These are phyloP conservation scores for Eucera pruinosa DNA, from an alignment of 2,888 invertebrate genomes.

Conservation along the genomic window DNA sequence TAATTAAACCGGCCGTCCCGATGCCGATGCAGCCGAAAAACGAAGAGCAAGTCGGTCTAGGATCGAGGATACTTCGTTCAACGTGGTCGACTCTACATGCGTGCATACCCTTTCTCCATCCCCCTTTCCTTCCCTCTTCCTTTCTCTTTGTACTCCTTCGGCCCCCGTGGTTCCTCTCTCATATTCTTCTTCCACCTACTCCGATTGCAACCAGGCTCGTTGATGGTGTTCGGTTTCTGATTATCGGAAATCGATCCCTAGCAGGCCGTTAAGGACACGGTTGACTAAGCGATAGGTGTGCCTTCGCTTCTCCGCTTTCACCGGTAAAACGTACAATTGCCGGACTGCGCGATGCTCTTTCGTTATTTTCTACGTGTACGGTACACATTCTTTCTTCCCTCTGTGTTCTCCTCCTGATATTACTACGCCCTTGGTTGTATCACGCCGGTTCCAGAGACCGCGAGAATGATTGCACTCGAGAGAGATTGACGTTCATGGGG, in stretches of 20 bases:
- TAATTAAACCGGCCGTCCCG: conserved; percentile 50
- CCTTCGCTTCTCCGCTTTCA: conserved; percentile 44
- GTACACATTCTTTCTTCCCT: not conserved
- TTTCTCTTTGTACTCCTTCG: conserved; percentile 19
- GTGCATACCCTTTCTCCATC: not conserved
- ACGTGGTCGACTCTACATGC: conserved; percentile 23
- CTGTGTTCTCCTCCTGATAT: not conserved
- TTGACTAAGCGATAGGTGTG: conserved; percentile 67
- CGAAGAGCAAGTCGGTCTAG: conserved; percentile 16
- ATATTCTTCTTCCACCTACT: conserved; percentile 61
- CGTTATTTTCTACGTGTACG: conserved; percentile 12
- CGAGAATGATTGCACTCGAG: conserved; percentile 36
- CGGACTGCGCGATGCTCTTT: conserved; percentile 35
- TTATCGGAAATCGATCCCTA: conserved; percentile 77
- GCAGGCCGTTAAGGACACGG: conserved; percentile 68
- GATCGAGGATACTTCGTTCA: conserved; percentile 32
- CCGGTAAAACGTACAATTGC: conserved; percentile 55
- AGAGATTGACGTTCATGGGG: conserved; percentile 23
- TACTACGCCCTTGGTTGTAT: not conserved
- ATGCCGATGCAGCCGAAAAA: conserved; percentile 25
- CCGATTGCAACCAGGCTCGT: conserved; percentile 66
- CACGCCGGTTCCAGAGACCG: not conserved
- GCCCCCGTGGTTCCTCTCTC: conserved; percentile 11
- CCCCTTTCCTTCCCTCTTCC: not conserved
- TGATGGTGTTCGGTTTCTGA: conserved; percentile 74